Evolutionary conservation across 2,113 vertebrate species (phyloP), one percentile per base, ranked within the genome.

Genomic region (Sorex araneus): DNA sequence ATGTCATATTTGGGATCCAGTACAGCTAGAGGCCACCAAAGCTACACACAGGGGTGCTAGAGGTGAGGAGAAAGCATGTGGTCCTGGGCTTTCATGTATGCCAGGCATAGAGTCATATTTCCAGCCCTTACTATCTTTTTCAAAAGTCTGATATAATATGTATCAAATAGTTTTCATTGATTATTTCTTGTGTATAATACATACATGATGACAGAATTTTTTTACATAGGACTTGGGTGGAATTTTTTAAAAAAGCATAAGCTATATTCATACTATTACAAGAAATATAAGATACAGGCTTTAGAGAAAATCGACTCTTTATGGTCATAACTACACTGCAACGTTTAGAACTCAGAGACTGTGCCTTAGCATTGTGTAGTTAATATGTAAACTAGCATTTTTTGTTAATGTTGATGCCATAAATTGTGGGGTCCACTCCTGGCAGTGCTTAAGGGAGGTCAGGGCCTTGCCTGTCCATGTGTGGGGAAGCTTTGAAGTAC

Each of bases 221-320:
- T 74, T 69, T 27, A 28, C 36, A 71, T 16, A 23, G 13, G 3
- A 47, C 79, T 67, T 78, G 0, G 47, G 47, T 15, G 64, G 70
- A 84, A 45, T 36, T 84, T 86, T 89, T 40, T 57, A 11, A 69
- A 79, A 90, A 80, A 90, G 40, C 9, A 84, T 13, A 19, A 30
- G 36, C 16, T 76, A 60, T 30, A 40, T 43, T 75, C 84, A 63
- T 12, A 74, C 60, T 40, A 84, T 45, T 28, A 71, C 74, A 64
- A 27, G 77, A 4, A 73, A 63, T 75, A 69, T 6, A 82, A 92
- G 47, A 63, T 63, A 64, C 18, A 69, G 45, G 40, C 25, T 76
- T 13, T 73, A 13, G 7, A 57, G 28, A 47, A 88, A 86, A 79
- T 64, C 34, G 57, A 78, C 78, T 57, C 8, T 43, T 60, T 43